Conservation (phyloP, 2,797 vertebrate genomes). For the Rhinella marina region DNA sequence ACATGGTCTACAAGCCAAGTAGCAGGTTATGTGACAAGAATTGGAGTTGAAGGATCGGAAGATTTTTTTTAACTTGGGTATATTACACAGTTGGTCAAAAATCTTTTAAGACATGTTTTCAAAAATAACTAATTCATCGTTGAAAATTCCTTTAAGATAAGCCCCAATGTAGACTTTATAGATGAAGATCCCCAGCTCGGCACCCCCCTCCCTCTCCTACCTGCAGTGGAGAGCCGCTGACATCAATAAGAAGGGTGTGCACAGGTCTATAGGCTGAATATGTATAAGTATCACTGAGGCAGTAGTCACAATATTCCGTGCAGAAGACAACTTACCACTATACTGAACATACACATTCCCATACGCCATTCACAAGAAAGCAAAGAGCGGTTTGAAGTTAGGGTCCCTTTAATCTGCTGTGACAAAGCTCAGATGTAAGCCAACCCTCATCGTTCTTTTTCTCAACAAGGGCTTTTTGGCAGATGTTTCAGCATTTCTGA, state of each 20-base stretch:
- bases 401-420: not conserved
- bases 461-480: not conserved
- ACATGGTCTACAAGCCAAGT: too few relatives aligned
- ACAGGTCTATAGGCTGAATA: not conserved
- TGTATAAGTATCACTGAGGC: not conserved
- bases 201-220: too few relatives aligned
- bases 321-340: not conserved
- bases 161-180: too few relatives aligned
- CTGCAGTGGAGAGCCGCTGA: too few relatives aligned
- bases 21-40: too few relatives aligned
- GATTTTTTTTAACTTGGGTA: too few relatives aligned
- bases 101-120: too few relatives aligned
- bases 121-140: too few relatives aligned
- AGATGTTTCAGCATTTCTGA: conserved; percentile 5
- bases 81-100: too few relatives aligned
- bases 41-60: too few relatives aligned
- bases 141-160: too few relatives aligned
- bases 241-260: not conserved
- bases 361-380: not conserved
- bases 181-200: too few relatives aligned
- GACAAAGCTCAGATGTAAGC: not conserved
- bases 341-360: not conserved
- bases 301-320: not conserved
- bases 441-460: not conserved
- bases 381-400: not conserved